phyloP scores from a whole-genome alignment of 1,140 invertebrate genomes.

The Drosophila tropicalis region DNA sequence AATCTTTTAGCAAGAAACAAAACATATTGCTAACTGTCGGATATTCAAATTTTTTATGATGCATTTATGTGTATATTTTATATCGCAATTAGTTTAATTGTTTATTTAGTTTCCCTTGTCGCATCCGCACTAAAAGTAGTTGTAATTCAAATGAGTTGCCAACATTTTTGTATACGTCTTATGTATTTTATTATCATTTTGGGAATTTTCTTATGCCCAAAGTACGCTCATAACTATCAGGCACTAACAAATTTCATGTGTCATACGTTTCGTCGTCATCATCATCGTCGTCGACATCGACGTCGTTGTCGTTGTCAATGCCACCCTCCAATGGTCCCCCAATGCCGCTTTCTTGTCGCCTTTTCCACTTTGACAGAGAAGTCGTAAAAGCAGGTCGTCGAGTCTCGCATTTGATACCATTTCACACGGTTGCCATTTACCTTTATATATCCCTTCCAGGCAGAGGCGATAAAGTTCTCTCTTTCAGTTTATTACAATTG shows the following conservation, averaged over 20 bases:
- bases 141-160: conserved; percentile 8
- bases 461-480: conserved; percentile 14
- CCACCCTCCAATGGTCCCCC: neutral
- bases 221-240: conserved; percentile 13
- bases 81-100: conserved; percentile 12
- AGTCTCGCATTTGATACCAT: conserved; percentile 16
- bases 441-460: neutral
- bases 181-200: conserved; percentile 11
- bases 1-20: neutral
- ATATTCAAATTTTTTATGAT: conserved; percentile 7
- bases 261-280: neutral
- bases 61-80: neutral
- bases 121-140: neutral
- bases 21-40: neutral
- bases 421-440: conserved; percentile 14
- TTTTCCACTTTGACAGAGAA: conserved; percentile 4
- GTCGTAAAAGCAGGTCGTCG: conserved; percentile 10
- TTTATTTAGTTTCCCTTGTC: conserved; percentile 9
- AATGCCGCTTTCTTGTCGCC: neutral
- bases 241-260: conserved; percentile 7
- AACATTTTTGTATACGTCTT: conserved; percentile 12
- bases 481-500: conserved; percentile 17
- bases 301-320: neutral
- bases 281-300: neutral
- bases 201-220: conserved; percentile 8